Evolutionary conservation across 2,797 vertebrate species (phyloP).

Genomic region (Dendrocincla tyrannina): DNA sequence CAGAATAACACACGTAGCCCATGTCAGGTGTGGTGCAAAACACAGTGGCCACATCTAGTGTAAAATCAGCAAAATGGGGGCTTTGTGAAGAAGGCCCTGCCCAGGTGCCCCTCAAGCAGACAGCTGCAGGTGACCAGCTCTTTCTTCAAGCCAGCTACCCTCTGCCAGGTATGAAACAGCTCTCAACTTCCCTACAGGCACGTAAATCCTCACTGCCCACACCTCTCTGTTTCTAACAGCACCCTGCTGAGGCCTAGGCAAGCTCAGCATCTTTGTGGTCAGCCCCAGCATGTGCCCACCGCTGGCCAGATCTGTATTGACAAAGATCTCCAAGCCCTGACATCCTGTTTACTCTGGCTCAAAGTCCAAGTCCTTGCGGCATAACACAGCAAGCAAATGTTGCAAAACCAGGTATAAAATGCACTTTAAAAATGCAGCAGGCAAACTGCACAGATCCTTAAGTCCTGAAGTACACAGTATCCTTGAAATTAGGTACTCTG

Average conservation of each 20-base stretch:
- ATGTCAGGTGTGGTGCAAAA: not conserved
- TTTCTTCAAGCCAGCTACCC: not conserved
- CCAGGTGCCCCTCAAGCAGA: not conserved
- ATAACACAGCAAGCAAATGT: not conserved
- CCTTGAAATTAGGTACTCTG: not conserved
- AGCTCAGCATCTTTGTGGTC: not conserved
- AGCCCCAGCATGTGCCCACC: not conserved
- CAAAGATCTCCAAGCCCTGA: not conserved
- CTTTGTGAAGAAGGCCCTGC: not conserved
- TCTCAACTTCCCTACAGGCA: not conserved
- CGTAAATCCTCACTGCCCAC: not conserved
- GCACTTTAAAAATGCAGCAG: not conserved
- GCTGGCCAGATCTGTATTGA: rapidly evolving
- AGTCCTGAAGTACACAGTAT: not conserved
- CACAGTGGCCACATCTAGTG: too few species aligned
- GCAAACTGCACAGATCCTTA: not conserved
- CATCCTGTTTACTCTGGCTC: not conserved
- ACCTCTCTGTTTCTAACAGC: not conserved
- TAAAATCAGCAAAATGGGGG: rapidly evolving
- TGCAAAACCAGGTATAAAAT: not conserved
- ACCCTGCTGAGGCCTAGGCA: not conserved
- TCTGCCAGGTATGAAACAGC: not conserved
- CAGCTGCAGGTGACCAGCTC: not conserved
- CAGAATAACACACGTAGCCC: rapidly evolving
- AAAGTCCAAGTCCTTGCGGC: not conserved